Base-by-base conservation (phyloP, 2,888 invertebrate species). In the Lottia gigantea region DNA sequence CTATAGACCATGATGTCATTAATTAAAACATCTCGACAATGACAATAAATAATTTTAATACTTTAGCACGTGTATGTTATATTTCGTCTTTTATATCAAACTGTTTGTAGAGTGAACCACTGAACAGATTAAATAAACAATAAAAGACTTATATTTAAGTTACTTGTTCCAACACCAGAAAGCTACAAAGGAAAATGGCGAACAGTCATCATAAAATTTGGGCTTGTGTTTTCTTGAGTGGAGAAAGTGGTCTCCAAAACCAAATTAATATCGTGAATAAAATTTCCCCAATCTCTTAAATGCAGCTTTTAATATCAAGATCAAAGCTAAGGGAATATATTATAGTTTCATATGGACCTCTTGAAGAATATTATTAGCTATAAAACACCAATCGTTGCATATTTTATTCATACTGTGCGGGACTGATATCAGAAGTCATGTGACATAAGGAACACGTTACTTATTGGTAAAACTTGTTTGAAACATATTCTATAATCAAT, bases 51-150 rank as follows among this genome's bases (percentile, higher is more conserved):
- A 23, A 14, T 55, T 55, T 55, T 55, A 55, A 55, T 55, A 23
- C 55, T 55, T 55, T 55, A 55, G 55, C 55, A 55, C 55, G 55
- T 55, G 55, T 55, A 19, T 55, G 55, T 55, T 55, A 55, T 55
- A 55, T 55, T 55, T 55, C 55, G 12, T 19, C 55, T 19, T 55
- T 55, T 55, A 55, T 55, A 55, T 23, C 55, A 55, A 55, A 23
- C 23, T 23, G 55, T 55, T 55, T 55, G 55, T 55, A 23, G 23
- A 55, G 55, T 55, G 55, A 55, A 23, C 55, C 19, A 55, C 55
- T 55, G 23, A 55, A 55, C 55, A 23, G 55, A 23, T 55, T 23
- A 55, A 55, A 55, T 55, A 55, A 55, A 55, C 55, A 23, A 55
- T 55, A 55, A 55, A 55, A 19, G 14, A 55, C 55, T 55, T 55